phyloP scores from a whole-genome alignment of 2,888 invertebrate genomes.

The Campoletis raptor region DNA sequence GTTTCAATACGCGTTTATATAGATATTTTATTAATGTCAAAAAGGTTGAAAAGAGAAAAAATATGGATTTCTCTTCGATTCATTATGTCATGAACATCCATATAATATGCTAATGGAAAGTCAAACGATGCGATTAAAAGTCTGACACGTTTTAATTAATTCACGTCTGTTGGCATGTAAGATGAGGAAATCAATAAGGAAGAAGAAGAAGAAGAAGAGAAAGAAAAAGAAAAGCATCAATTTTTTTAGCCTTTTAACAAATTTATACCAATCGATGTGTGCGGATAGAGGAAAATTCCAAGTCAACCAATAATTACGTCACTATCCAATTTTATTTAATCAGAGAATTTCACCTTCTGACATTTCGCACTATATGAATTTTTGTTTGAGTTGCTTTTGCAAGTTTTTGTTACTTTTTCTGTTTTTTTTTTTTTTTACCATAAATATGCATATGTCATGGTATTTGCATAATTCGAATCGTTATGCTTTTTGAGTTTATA shows the following conservation, averaged over 20 bases:
- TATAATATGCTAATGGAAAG: conserved; percentile 36
- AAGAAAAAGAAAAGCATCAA: background rate
- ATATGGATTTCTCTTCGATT: conserved; percentile 7
- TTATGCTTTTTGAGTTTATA: conserved; percentile 5
- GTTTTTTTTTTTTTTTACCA: conserved; percentile 1
- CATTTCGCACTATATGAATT: conserved; percentile 37
- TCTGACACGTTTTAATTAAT: conserved; percentile 39
- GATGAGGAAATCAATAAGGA: background rate
- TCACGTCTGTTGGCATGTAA: conserved; percentile 14
- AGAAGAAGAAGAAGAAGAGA: background rate
- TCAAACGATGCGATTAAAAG: conserved; percentile 32
- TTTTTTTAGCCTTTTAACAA: background rate
- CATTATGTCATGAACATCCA: conserved; percentile 17
- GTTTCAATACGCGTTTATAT: background rate
- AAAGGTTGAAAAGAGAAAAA: conserved; percentile 23
- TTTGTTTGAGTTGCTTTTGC: background rate
- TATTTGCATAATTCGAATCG: conserved; percentile 39
- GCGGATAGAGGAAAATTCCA: conserved; percentile 5
- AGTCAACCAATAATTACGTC: conserved; percentile 38
- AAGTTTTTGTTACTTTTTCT: conserved; percentile 22
- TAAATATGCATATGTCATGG: conserved; percentile 5
- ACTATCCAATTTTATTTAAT: conserved; percentile 50
- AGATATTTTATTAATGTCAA: background rate
- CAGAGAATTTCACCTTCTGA: conserved; percentile 57
- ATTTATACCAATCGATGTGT: background rate